Evolutionary conservation across 2,113 vertebrate genomes (phyloP).

Genomic region (Ramphastos sulfuratus): DNA sequence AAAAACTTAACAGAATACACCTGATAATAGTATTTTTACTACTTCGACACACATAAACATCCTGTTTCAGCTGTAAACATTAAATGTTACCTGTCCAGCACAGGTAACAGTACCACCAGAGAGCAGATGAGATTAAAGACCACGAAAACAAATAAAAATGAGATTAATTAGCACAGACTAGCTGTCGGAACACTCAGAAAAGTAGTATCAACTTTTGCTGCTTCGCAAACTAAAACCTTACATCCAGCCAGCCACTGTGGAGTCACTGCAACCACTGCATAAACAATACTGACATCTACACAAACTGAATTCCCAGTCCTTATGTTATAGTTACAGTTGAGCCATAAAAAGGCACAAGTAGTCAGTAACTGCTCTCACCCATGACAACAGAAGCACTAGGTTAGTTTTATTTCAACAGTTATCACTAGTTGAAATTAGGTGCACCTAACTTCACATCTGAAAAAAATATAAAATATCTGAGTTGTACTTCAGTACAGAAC

Average conservation of each 20-base stretch:
- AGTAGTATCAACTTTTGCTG: accelerated
- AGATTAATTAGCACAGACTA: neutral
- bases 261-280: neutral
- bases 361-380: neutral
- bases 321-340: neutral
- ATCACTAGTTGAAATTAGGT: neutral
- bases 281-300: neutral
- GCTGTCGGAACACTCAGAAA: neutral
- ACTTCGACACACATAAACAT: neutral
- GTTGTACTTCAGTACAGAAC: neutral
- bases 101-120: neutral
- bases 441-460: neutral
- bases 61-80: neutral
- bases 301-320: neutral
- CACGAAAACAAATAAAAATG: neutral
- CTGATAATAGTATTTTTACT: neutral
- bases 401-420: neutral
- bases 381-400: neutral
- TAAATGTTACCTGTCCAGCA: neutral
- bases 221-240: neutral
- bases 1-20: neutral
- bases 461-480: neutral
- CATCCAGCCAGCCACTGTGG: neutral
- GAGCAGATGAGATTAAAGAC: neutral
- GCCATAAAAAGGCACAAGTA: neutral